Percentiles rank a stretch among this genome's conserved stretches.
Evolutionary conservation across 2,113 vertebrate genomes (phyloP).

Genomic region (Galeopterus variegatus): DNA sequence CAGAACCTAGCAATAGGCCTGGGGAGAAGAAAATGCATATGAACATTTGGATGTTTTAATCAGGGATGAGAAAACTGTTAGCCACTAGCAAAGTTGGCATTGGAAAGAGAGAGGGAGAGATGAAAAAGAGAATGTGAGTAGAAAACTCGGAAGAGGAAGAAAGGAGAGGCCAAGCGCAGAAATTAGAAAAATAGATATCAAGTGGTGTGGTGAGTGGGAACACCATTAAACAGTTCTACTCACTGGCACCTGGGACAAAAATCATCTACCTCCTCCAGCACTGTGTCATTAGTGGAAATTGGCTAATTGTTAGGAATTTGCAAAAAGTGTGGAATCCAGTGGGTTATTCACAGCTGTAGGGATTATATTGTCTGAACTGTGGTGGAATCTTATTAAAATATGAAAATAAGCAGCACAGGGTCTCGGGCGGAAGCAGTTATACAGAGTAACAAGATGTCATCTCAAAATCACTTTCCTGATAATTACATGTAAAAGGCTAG

Average conservation of each 20-base stretch:
- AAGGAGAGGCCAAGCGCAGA: not conserved
- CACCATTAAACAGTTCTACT: not conserved
- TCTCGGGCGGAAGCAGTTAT: not conserved
- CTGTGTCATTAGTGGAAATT: slow-evolving; percentile 39
- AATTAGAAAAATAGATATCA: not conserved
- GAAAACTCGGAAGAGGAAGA: not conserved
- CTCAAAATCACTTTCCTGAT: slow-evolving; percentile 48
- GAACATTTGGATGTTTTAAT: slow-evolving; percentile 20
- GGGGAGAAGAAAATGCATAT: not conserved
- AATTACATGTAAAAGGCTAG: not conserved
- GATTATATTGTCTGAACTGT: not conserved
- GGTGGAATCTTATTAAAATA: slow-evolving; percentile 60
- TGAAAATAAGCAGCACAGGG: not conserved
- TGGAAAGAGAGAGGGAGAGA: not conserved
- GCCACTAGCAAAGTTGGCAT: not conserved
- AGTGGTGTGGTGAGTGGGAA: not conserved
- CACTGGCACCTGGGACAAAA: not conserved
- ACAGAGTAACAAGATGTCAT: slow-evolving; percentile 14
- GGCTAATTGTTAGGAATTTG: not conserved
- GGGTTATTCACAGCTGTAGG: not conserved
- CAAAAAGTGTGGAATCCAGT: slow-evolving; percentile 2
- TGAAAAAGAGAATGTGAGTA: not conserved
- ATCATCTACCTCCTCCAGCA: not conserved
- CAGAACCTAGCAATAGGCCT: not conserved
- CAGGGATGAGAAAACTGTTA: not conserved